Base-by-base conservation (phyloP, 2,888 invertebrate genomes). In the Andrena fulva region DNA sequence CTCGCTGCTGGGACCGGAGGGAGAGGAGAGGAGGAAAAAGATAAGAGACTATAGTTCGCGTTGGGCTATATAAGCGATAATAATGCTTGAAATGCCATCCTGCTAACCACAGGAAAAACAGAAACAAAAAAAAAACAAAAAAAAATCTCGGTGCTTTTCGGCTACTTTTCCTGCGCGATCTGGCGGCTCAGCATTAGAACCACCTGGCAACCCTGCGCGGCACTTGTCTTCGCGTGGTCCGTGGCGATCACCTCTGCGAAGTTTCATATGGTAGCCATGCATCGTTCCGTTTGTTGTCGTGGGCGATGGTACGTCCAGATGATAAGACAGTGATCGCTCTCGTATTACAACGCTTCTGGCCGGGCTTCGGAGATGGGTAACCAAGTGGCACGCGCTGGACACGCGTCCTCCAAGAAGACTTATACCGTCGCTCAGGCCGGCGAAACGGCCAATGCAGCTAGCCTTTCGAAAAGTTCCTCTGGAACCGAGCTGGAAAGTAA, bases 401-500 rank as follows among this genome's bases (percentile, higher is more conserved):
- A 85, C 76, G 76, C 78, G 77, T 82, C 88, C 50, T 76, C 80
- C 31, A 91, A 89, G 74, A 92, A 91, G 75, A 77, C 81, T 72
- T 86, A 85, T 54, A 48, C 85, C 24, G 60, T 64, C 54, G 42
- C 75, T 16, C 54, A 72, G 56, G 31, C 69, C 76, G 82, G 84
- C 71, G 85, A 85, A 60, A 71, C 81, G 68, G 60, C 85, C 59
- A 68, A 73, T 50, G 42, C 84, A 54, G 85, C 81, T 50, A 74
- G 70, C 31, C 67, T 78, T 31, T 50, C 82, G 8, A 81, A 81
- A 73, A 96, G 96, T 66, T 95, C 96, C 35, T 96, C 97, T 33
- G 96, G 96, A 12, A 95, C 95, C 24, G 97, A 97, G 91, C 95
- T 96, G 70, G 96, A 95, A 90, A 96, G 96, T 88, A 95, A 95